Conservation (phyloP, 2,888 invertebrate species). For the Amblyjoppa proteus region DNA sequence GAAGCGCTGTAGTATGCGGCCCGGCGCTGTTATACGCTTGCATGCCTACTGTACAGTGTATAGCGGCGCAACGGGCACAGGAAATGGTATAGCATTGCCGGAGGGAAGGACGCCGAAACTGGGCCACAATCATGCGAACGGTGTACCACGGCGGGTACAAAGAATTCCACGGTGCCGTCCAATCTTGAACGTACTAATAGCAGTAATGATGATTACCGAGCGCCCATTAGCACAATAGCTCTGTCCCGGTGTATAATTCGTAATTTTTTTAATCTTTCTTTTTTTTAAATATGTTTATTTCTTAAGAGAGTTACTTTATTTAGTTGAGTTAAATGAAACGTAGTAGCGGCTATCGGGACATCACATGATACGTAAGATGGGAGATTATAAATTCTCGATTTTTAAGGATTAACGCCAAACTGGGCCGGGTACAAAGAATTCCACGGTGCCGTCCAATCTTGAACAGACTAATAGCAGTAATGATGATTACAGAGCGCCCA, state of each 20-base stretch:
- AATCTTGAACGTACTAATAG: neutral
- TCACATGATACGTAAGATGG: too few species aligned
- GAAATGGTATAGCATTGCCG: slow-evolving; percentile 83
- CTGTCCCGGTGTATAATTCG: too few species aligned
- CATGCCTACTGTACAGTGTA: slow-evolving; percentile 21
- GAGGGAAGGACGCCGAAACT: slow-evolving; percentile 84
- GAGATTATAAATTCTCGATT: too few species aligned
- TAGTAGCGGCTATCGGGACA: too few species aligned
- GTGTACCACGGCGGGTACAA: neutral
- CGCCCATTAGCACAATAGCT: neutral
- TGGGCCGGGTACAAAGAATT: slow-evolving; percentile 4
- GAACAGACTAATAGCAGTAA: neutral
- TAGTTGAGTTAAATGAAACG: too few species aligned
- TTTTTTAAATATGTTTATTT: too few species aligned
- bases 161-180: neutral
- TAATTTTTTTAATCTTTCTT: too few species aligned
- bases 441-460: neutral
- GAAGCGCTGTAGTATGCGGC: slow-evolving; percentile 1
- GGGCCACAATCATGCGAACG: slow-evolving; percentile 72
- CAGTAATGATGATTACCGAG: neutral
- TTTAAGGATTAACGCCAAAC: too few species aligned
- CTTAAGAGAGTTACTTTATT: too few species aligned
- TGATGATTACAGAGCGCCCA: slow-evolving; percentile 1
- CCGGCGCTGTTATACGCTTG: neutral
- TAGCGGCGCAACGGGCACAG: slow-evolving; percentile 68